A percentile compares a stretch with the other conserved stretches of the same genome.
Conservation (phyloP, 2,113 vertebrate genomes). For the Pseudopipra pipra region DNA sequence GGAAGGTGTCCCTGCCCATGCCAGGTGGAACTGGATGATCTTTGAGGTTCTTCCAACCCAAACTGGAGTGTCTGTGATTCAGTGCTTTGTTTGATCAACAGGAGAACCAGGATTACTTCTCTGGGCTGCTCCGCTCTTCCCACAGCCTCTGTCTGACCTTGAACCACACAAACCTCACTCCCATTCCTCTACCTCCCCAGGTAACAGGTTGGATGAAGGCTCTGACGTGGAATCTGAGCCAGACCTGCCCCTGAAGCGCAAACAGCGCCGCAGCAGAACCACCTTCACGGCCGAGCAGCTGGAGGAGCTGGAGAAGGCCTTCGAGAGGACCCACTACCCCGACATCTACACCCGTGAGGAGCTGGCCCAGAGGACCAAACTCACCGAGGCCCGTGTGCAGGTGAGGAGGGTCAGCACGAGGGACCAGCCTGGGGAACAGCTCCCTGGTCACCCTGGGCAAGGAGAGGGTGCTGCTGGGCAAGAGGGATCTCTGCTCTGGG, state of each 20-base stretch:
- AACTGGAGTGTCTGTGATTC: fast-evolving
- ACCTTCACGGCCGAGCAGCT: conserved; percentile 98
- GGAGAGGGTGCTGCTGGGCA: background rate
- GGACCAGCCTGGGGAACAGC: background rate
- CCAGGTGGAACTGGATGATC: background rate
- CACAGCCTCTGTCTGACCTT: background rate
- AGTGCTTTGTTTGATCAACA: background rate
- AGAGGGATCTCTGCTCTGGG: background rate
- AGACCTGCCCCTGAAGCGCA: conserved; percentile 94
- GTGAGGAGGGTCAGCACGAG: conserved; percentile 54
- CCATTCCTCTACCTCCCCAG: conserved; percentile 38
- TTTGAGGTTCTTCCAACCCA: background rate
- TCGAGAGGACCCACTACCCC: conserved; percentile 96
- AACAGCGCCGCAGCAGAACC: conserved; percentile 95
- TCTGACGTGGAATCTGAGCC: conserved; percentile 96
- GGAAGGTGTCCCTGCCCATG: background rate
- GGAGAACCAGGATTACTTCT: background rate
- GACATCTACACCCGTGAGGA: conserved; percentile 98
- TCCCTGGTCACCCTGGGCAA: background rate
- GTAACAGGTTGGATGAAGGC: conserved; percentile 92
- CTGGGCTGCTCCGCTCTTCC: too few relatives aligned
- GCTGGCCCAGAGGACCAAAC: conserved; percentile 96
- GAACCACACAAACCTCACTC: background rate
- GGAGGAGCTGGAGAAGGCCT: conserved; percentile 98
- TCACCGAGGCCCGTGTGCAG: conserved; percentile 95